Conservation (phyloP, 2,113 vertebrate species). For the Sinocyclocheilus anophthalmus region DNA sequence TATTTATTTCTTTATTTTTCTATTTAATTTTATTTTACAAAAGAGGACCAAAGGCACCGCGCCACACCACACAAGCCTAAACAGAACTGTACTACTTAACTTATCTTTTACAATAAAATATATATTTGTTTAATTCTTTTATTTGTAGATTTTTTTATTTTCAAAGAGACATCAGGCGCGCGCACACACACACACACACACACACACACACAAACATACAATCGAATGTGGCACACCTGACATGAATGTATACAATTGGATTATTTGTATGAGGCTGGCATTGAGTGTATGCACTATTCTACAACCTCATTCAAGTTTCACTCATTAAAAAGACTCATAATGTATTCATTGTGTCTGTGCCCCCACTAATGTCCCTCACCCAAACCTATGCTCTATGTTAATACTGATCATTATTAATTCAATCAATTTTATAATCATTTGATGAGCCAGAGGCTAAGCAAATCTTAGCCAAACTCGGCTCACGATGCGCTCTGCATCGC, state of each 20-base stretch:
- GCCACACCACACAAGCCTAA: too few relatives aligned
- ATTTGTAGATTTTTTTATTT: too few relatives aligned
- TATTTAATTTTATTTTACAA: too few relatives aligned
- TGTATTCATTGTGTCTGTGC: conserved; percentile 53
- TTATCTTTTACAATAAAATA: too few relatives aligned
- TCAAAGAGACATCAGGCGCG: neutral
- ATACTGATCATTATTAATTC: conserved; percentile 76
- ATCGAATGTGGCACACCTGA: neutral
- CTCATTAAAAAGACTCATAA: conserved; percentile 58
- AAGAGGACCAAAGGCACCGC: too few relatives aligned
- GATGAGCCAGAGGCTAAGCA: conserved; percentile 74
- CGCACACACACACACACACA: too few relatives aligned
- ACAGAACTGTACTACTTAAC: too few relatives aligned
- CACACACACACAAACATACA: neutral
- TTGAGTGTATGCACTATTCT: neutral
- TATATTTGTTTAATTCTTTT: too few relatives aligned
- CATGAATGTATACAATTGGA: neutral
- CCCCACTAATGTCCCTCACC: conserved; percentile 55
- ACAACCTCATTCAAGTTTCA: conserved; percentile 35
- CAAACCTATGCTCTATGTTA: conserved; percentile 65
- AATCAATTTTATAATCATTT: conserved; percentile 78
- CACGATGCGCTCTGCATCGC: conserved; percentile 65
- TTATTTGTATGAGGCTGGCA: neutral
- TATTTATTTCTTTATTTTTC: too few relatives aligned
- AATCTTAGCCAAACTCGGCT: conserved; percentile 70